Conservation (phyloP, 2,888 invertebrate genomes). For the Dynastes hyllus region DNA sequence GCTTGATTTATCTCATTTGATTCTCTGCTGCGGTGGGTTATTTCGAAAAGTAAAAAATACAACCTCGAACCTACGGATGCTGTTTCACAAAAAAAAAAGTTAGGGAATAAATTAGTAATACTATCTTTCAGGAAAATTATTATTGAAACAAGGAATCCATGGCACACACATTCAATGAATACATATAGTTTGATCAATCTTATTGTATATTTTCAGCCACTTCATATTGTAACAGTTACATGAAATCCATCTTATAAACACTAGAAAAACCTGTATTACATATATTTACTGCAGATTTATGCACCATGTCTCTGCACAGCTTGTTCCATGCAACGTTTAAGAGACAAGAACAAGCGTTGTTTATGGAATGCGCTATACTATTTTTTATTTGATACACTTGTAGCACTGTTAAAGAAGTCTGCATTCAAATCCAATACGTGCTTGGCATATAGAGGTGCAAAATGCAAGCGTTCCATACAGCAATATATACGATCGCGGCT, state of each 20-base stretch:
- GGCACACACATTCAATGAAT: too few species aligned
- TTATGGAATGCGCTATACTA: not conserved
- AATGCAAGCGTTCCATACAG: not conserved
- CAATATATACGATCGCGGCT: not conserved
- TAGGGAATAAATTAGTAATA: not conserved
- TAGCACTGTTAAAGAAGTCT: not conserved
- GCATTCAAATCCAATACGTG: constrained; percentile 25
- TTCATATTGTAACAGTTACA: too few species aligned
- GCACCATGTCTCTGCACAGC: too few species aligned
- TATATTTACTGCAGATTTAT: too few species aligned
- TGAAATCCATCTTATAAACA: too few species aligned
- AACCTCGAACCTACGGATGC: not conserved
- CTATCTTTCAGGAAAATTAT: constrained; percentile 2
- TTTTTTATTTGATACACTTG: not conserved
- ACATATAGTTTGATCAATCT: too few species aligned
- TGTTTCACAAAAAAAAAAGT: not conserved
- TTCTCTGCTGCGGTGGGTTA: constrained; percentile 8
- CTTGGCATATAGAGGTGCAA: constrained; percentile 26
- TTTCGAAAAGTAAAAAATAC: constrained; percentile 1
- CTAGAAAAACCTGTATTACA: too few species aligned
- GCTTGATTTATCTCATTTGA: constrained; percentile 24
- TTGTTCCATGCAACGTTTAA: too few species aligned
- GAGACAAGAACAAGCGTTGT: not conserved
- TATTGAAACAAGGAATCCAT: not conserved
- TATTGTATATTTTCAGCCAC: too few species aligned